Evolutionary conservation across 1,140 invertebrate genomes (phyloP).

Genomic region (Trichonephila inaurata): DNA sequence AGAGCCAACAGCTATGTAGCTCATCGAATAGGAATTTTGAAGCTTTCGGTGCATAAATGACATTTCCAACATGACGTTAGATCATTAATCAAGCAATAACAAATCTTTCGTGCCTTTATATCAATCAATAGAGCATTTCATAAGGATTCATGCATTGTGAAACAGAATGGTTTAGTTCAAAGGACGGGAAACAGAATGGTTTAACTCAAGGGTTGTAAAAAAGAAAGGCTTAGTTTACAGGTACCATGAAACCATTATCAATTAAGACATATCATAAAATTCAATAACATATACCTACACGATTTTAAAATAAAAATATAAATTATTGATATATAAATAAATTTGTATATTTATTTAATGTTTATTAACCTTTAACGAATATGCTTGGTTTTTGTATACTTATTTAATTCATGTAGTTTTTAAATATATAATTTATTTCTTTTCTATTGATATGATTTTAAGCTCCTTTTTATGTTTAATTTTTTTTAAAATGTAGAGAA

Average conservation of each 20-base stretch:
- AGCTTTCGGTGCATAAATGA: constrained; percentile 66
- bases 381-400: too few relatives aligned
- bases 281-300: too few relatives aligned
- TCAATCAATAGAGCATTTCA: constrained; percentile 33
- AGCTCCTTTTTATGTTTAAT: too few relatives aligned
- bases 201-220: background rate
- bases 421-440: too few relatives aligned
- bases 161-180: background rate
- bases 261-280: too few relatives aligned
- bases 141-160: background rate
- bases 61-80: constrained; percentile 56
- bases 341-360: too few relatives aligned
- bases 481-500: too few relatives aligned
- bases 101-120: constrained; percentile 10
- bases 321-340: too few relatives aligned
- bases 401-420: too few relatives aligned
- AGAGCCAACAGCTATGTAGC: constrained; percentile 61
- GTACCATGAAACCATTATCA: background rate
- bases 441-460: too few relatives aligned
- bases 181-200: background rate
- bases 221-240: background rate
- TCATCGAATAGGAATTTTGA: constrained; percentile 71
- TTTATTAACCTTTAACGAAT: too few relatives aligned
- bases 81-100: constrained; percentile 72
- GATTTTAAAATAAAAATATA: too few relatives aligned